phyloP scores from a whole-genome alignment of 2,113 vertebrate species.

The Chionodraco myersi region DNA sequence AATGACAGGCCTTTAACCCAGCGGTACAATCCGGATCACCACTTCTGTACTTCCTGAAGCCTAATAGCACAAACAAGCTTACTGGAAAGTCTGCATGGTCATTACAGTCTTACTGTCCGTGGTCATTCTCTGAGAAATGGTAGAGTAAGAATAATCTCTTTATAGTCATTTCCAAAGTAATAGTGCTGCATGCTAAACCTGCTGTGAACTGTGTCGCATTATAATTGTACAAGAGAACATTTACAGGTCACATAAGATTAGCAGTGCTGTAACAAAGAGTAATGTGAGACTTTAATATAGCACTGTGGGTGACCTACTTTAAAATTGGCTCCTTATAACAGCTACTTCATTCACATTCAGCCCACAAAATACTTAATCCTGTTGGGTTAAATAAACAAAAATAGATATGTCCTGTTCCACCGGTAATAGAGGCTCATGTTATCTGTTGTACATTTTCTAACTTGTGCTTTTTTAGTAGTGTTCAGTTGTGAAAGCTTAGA shows the following conservation, averaged over 20 bases:
- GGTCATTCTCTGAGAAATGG: background rate
- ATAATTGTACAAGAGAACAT: background rate
- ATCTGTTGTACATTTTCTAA: background rate
- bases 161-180: background rate
- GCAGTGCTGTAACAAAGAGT: background rate
- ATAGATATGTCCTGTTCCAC: background rate
- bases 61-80: conserved; percentile 3
- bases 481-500: background rate
- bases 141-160: background rate
- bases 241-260: background rate
- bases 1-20: background rate
- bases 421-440: background rate
- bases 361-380: background rate
- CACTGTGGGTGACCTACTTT: background rate
- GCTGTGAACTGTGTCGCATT: background rate
- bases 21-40: background rate
- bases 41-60: background rate
- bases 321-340: background rate
- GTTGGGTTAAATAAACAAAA: background rate
- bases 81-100: background rate
- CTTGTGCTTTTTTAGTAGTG: background rate
- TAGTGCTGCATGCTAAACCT: background rate
- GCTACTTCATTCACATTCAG: background rate
- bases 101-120: background rate
- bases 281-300: background rate